phyloP scores from a whole-genome alignment of 2,113 vertebrate species.

The Megalops atlanticus region DNA sequence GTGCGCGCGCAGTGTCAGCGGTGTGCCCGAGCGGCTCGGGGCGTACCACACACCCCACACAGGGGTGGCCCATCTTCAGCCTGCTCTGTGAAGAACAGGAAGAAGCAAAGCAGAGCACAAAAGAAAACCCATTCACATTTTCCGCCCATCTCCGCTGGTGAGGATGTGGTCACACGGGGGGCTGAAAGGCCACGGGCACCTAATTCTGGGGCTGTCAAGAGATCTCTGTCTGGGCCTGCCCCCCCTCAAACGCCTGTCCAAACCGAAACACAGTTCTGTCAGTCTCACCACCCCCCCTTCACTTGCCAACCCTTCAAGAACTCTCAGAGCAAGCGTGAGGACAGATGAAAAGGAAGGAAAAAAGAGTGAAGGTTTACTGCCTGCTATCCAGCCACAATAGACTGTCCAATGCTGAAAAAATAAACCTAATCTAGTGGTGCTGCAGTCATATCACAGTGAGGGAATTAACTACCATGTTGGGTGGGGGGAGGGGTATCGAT shows the following conservation, averaged over 20 bases:
- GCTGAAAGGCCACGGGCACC: not conserved
- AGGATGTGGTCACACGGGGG: not conserved
- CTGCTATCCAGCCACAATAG: not conserved
- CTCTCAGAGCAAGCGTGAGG: not conserved
- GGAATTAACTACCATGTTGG: not conserved
- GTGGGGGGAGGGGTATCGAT: not conserved
- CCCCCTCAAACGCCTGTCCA: not conserved
- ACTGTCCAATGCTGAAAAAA: slow-evolving; percentile 2
- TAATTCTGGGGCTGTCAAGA: slow-evolving; percentile 3
- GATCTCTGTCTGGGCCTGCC: not conserved
- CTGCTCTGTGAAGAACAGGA: not conserved
- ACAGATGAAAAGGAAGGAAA: not conserved
- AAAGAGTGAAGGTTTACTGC: not conserved
- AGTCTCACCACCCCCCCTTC: not conserved
- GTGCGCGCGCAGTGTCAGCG: not conserved
- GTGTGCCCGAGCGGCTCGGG: too few species aligned
- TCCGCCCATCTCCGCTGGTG: not conserved
- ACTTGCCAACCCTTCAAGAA: not conserved
- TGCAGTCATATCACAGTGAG: not conserved
- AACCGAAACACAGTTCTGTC: not conserved
- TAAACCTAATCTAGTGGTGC: not conserved
- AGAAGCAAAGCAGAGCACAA: not conserved
- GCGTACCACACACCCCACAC: too few species aligned
- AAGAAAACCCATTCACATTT: not conserved
- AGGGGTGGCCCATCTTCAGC: not conserved